Evolutionary conservation across 30 jellyfish, hydroid and myxozoan species (phyloP), one percentile per base, ranked within the genome.

Genomic region (Hydractinia echinata): DNA sequence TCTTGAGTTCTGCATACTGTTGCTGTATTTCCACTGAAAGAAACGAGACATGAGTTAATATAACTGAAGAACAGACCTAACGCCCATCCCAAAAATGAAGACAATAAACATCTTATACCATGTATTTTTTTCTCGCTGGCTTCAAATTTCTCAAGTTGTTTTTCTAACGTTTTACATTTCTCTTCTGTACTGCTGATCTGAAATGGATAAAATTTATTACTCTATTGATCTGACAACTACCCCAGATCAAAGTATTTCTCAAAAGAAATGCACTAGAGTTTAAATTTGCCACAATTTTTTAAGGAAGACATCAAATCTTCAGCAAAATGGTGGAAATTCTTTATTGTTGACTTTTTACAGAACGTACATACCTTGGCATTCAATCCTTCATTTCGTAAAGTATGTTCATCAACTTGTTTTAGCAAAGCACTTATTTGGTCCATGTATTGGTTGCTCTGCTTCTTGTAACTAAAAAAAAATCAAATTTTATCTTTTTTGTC

Each of bases 401-500:
- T 77, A 51, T 54, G 85, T 50, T 77, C 85, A 9, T 54, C 85
- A 48, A 66, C 77, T 77, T 77, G 85, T 54, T 77, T 77, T 54
- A 77, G 53, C n/a, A 77, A 61, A 9, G 81, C 54, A 77, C 85
- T 77, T 14, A 77, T 77, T 58, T 77, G 85, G 52, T 77, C 85
- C 85, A 77, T 77, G 77, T 54, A 77, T 79, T 77, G 85, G 13
- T 66, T 77, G 79, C 85, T 77, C 60, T 77, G 85, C 55, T 51
- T 77, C 79, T 77, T 77, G 55, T 54, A 77, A 77, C 85, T 77
- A 50, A 76, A 11, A 14, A 13, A 73, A 73, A 10, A 1, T 58
- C 44, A 30, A 30, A 30, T 30, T 30, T 30, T 30, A 30, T 30
- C 44, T 30, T 30, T 30, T 30, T 30, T 30, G 44, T 30, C 44